Evolutionary conservation across 2,113 vertebrate species (phyloP).

Genomic region (Zapus hudsonius): DNA sequence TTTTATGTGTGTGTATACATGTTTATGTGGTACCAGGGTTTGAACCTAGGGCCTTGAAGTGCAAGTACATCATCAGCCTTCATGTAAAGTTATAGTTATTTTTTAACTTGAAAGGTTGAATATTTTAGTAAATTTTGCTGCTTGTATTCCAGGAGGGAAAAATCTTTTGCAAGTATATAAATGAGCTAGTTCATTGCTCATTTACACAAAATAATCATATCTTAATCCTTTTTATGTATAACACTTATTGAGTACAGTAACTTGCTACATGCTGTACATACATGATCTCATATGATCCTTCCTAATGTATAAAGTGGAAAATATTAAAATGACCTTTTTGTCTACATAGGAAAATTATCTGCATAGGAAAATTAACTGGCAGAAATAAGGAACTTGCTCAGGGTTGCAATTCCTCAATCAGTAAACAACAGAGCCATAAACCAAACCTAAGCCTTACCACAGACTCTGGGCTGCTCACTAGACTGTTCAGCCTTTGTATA

Average conservation of each 20-base stretch:
- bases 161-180: background rate
- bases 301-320: background rate
- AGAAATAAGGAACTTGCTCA: background rate
- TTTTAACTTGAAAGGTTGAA: slow-evolving; percentile 2
- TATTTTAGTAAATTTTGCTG: slow-evolving; percentile 2
- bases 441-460: background rate
- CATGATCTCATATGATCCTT: slow-evolving; percentile 12
- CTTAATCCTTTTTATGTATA: background rate
- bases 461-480: background rate
- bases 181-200: background rate
- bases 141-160: background rate
- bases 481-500: background rate
- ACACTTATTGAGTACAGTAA: background rate
- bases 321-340: slow-evolving; percentile 5
- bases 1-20: background rate
- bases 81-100: background rate
- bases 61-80: no score
- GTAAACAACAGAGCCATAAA: background rate
- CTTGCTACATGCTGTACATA: background rate
- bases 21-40: background rate
- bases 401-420: background rate
- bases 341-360: background rate
- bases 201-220: slow-evolving; percentile 19
- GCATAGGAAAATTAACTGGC: background rate
- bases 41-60: background rate